Evolutionary conservation across 2,888 invertebrate genomes (phyloP), one percentile per base, ranked within the genome.

Genomic region (Resseliella maxima): DNA sequence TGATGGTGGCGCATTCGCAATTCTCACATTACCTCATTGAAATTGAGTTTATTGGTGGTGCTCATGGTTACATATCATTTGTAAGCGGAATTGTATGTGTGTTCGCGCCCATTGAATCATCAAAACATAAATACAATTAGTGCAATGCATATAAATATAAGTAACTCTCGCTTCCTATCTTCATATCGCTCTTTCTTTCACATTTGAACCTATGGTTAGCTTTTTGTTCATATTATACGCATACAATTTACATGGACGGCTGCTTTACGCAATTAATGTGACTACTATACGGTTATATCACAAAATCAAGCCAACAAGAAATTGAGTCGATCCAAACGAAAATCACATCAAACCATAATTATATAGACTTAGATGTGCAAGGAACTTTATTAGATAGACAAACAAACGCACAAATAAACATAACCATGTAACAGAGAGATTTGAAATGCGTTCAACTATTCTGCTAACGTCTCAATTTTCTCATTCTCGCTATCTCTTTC

Each of bases 51-150:
- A n/a, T n/a, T n/a, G n/a, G n/a, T n/a, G n/a, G n/a, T n/a, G n/a
- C n/a, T n/a, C n/a, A n/a, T n/a, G n/a, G n/a, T n/a, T n/a, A n/a
- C n/a, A n/a, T n/a, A n/a, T n/a, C n/a, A n/a, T n/a, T n/a, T n/a
- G n/a, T n/a, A n/a, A 27, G 35, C 31, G 18, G 24, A 31, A 18
- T 24, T 31, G 27, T 24, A 27, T 27, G 35, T 72, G 72, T 27
- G 35, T 6, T 1, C 24, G 31, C 31, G 31, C 10, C 18, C 50
- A 50, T 50, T 6, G 50, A 3, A 50, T 24, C 24, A 45, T 45
- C 59, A 59, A 8, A 59, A 59, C 81, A 81, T 81, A 81, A 36
- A 81, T n/a, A 81, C 24, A 59, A 59, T 59, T 81, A 81, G 38
- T 81, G 81, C 81, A 81, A 10, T 1, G 38, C n/a, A 81, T 18